Base-by-base conservation (phyloP, 2,888 invertebrate species). In the Peribatodes rhomboidaria region DNA sequence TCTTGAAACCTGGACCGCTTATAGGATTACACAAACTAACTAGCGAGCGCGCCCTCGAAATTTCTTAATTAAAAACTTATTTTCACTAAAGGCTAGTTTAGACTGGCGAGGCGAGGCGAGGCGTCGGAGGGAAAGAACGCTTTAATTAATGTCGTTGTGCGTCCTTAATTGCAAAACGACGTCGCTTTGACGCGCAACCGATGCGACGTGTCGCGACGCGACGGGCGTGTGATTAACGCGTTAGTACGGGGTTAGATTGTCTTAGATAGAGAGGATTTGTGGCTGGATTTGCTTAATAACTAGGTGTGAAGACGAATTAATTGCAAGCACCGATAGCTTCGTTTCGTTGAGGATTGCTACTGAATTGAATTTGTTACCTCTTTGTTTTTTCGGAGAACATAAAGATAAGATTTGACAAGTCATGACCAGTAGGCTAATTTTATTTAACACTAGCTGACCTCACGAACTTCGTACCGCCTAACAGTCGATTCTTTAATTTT, bases 61-160 rank as follows among this genome's bases (percentile, higher is more conserved):
- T 82, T 85, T 84, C 86, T 88, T 90, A 88, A 90, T 89, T 89
- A 90, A 89, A 62, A 88, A 82, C 78, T 84, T 87, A 86, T 81
- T 79, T 78, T 69, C 66, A 78, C 78, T 85, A 83, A 86, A 84
- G 85, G 88, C 89, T 89, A 90, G 90, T 90, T 90, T 87, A 85
- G 84, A 81, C 79, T 74, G 70, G 65, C 71, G 27, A 73, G 63
- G 70, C 74, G 63, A 61, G 61, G 66, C 69, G 70, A 49, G 50
- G 47, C 59, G 56, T 47, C 47, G 46, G n/a, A 70, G 63, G 63
- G 77, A 82, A 87, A 86, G 85, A 84, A 84, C 82, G 76, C 81
- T 84, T 84, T 90, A 88, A 90, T 90, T 90, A 91, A 89, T 86
- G 87, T 89, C 86, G 88, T 89, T 88, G 87, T 85, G 81, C 81